Conservation (phyloP, 2,113 vertebrate species). For the Colius striatus region DNA sequence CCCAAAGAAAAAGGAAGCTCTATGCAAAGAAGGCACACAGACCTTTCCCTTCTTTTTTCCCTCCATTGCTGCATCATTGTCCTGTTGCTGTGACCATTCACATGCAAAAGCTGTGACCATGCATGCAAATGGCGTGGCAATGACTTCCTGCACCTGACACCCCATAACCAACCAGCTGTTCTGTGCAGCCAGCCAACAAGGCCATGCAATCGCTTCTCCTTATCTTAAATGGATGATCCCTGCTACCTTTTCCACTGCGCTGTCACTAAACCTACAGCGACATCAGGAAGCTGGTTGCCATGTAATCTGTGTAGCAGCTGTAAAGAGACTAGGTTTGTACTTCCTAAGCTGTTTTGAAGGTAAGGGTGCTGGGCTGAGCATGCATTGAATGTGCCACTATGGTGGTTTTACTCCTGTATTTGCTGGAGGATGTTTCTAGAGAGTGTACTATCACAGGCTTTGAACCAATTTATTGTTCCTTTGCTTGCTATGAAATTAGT, state of each 20-base stretch:
- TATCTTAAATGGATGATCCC: background rate
- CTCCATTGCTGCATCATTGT: background rate
- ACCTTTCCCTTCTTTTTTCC: background rate
- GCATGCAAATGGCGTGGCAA: background rate
- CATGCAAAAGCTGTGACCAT: too few species aligned
- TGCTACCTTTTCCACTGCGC: background rate
- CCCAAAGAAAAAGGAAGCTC: background rate
- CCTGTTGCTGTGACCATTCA: background rate
- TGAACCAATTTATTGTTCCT: slow-evolving; percentile 6
- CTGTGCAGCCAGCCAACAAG: accelerated
- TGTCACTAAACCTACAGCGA: background rate
- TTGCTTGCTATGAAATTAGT: background rate
- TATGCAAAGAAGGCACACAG: accelerated
- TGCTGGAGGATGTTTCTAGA: background rate
- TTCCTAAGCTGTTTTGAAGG: background rate
- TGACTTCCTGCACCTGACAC: background rate
- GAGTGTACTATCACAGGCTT: background rate
- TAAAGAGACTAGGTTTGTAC: background rate
- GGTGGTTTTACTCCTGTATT: background rate
- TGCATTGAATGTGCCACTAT: background rate
- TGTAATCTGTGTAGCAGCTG: background rate
- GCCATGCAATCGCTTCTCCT: background rate
- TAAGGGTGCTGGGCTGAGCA: background rate
- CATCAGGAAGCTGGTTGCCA: background rate
- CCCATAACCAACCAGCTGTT: background rate